Conservation (phyloP, 2,113 vertebrate species). For the Gnathonemus longibarbis region DNA sequence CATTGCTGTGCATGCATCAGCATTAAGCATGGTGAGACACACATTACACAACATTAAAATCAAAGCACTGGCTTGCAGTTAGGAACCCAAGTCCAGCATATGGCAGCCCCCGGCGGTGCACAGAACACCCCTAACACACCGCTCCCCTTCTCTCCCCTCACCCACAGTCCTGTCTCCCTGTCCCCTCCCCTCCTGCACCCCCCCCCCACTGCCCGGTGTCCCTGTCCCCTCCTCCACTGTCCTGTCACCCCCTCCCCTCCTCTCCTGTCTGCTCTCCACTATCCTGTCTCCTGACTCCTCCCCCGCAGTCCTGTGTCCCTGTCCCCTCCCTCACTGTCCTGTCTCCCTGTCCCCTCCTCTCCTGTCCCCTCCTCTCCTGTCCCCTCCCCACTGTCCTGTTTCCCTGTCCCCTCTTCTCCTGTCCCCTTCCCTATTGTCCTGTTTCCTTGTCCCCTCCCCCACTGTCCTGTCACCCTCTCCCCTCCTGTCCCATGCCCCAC, state of each 20-base stretch:
- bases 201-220: too few relatives aligned
- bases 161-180: not conserved
- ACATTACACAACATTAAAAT: not conserved
- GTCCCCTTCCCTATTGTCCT: too few relatives aligned
- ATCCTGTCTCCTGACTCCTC: not conserved
- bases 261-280: too few relatives aligned
- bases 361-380: not conserved
- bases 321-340: too few relatives aligned
- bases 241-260: not conserved
- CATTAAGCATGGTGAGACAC: not conserved
- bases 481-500: not conserved
- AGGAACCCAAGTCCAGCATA: not conserved
- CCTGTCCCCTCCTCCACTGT: not conserved
- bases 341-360: too few relatives aligned
- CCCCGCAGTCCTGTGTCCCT: not conserved
- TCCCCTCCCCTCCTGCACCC: too few relatives aligned
- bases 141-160: not conserved
- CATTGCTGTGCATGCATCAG: not conserved
- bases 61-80: not conserved
- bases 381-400: too few relatives aligned
- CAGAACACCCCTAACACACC: not conserved
- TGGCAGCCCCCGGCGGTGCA: not conserved
- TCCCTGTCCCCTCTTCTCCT: too few relatives aligned
- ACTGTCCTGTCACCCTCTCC: not conserved
- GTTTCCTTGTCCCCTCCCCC: not conserved